Evolutionary conservation across 2,888 invertebrate genomes (phyloP).

Genomic region (Drosophila infuscata): DNA sequence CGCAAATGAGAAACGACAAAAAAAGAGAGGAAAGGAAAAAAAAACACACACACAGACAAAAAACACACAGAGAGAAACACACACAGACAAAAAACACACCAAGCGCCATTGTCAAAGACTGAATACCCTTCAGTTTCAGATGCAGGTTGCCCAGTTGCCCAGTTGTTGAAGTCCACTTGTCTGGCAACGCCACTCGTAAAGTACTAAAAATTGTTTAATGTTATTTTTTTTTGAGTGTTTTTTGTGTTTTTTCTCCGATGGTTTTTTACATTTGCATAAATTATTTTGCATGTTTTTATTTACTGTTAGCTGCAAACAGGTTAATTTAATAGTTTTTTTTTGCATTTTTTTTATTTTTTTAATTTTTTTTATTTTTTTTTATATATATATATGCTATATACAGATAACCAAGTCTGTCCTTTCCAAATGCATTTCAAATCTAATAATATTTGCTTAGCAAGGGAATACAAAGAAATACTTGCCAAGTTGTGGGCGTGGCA

Average conservation of each 20-base stretch:
- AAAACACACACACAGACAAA: background rate
- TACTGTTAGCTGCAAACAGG: background rate
- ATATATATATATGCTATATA: background rate
- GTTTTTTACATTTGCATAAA: background rate
- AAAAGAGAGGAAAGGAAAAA: conserved; percentile 3
- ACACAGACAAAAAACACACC: background rate
- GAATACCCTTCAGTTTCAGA: conserved; percentile 4
- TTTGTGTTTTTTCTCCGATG: background rate
- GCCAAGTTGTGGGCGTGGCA: conserved; percentile 39
- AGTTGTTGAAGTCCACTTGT: background rate
- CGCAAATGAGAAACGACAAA: conserved; percentile 40
- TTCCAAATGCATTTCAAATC: background rate
- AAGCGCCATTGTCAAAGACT: background rate
- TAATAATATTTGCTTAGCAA: background rate
- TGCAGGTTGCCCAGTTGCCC: background rate
- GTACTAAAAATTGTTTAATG: background rate
- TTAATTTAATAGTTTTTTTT: background rate
- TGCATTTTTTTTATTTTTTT: too few relatives aligned
- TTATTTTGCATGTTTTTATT: background rate
- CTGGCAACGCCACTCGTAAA: background rate
- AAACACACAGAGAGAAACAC: background rate
- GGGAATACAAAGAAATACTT: conserved; percentile 33
- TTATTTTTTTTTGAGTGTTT: background rate
- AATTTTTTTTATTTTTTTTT: background rate
- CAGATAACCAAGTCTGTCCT: background rate